Conservation (phyloP, 2,888 invertebrate genomes). For the Suillia variegata region DNA sequence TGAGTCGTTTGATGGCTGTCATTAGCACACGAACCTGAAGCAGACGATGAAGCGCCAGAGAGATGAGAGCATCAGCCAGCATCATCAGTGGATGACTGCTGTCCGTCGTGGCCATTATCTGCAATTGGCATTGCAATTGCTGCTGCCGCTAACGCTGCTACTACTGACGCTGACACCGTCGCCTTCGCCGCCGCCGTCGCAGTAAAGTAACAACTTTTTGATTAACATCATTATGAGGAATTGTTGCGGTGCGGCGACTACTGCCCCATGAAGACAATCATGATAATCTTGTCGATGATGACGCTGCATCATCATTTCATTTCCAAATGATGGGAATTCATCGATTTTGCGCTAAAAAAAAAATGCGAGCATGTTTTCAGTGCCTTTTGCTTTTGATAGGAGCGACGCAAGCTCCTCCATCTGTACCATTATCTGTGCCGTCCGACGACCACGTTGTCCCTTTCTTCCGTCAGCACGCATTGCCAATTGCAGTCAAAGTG, state of each 20-base stretch:
- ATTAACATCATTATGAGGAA: constrained; percentile 51
- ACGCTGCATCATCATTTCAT: background rate
- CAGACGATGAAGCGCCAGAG: background rate
- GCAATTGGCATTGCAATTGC: constrained; percentile 2
- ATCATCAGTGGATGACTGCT: too few species aligned
- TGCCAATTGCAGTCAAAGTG: background rate
- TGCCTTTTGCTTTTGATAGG: too few species aligned
- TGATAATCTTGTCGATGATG: too few species aligned
- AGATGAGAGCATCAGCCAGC: background rate
- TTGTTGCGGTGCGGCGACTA: constrained; percentile 35
- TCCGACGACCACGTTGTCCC: background rate
- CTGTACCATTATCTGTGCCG: background rate
- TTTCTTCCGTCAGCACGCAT: background rate
- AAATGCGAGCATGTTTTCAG: background rate
- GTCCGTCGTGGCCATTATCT: constrained; percentile 5
- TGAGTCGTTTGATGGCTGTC: constrained; percentile 22
- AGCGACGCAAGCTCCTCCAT: too few species aligned
- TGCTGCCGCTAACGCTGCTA: background rate
- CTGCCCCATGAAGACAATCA: background rate
- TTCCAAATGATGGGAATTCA: background rate
- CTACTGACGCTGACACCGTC: background rate
- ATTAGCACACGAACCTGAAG: constrained; percentile 12
- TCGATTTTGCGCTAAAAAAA: too few species aligned
- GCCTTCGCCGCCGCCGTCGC: constrained; percentile 10
- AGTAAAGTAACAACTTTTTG: constrained; percentile 39